These are phyloP conservation scores for Pachyrhynchus sulphureomaculatus DNA, from an alignment of 1,140 invertebrate genomes.

Conservation along the genomic window DNA sequence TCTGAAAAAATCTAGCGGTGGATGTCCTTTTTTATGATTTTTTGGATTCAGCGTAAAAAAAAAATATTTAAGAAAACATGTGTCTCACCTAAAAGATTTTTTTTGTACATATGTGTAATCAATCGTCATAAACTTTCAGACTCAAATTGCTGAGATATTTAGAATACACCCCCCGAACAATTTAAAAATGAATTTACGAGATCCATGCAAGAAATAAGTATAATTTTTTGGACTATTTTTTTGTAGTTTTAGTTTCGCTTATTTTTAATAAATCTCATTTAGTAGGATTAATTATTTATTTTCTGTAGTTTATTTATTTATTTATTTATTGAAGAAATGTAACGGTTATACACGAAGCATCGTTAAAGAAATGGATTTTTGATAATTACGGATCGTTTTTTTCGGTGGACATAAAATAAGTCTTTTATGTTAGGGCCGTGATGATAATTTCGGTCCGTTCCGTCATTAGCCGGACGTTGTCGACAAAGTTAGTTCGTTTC, in stretches of 20 bases:
- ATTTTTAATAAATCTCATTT: slow-evolving; percentile 2
- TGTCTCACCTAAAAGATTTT: too few relatives aligned
- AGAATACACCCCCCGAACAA: too few relatives aligned
- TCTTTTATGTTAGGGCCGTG: background rate
- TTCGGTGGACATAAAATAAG: background rate
- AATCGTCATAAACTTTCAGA: too few relatives aligned
- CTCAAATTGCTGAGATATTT: too few relatives aligned
- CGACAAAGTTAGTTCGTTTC: too few relatives aligned
- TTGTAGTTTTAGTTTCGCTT: background rate
- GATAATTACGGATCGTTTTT: background rate
- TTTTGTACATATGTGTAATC: too few relatives aligned
- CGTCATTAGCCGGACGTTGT: too few relatives aligned
- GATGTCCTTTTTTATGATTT: too few relatives aligned
- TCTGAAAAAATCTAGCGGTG: too few relatives aligned
- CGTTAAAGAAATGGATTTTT: background rate
- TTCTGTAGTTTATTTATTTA: slow-evolving; percentile 2
- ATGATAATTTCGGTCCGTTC: too few relatives aligned
- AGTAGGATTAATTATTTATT: background rate
- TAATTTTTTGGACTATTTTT: background rate
- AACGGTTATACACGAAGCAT: background rate
- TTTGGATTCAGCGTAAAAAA: too few relatives aligned
- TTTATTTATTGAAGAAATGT: background rate
- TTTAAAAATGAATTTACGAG: background rate
- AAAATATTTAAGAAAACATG: too few relatives aligned
- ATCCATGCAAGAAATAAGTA: background rate